Evolutionary conservation across 2,113 vertebrate species (phyloP), one percentile per base, ranked within the genome.

Genomic region (Columbina picui): DNA sequence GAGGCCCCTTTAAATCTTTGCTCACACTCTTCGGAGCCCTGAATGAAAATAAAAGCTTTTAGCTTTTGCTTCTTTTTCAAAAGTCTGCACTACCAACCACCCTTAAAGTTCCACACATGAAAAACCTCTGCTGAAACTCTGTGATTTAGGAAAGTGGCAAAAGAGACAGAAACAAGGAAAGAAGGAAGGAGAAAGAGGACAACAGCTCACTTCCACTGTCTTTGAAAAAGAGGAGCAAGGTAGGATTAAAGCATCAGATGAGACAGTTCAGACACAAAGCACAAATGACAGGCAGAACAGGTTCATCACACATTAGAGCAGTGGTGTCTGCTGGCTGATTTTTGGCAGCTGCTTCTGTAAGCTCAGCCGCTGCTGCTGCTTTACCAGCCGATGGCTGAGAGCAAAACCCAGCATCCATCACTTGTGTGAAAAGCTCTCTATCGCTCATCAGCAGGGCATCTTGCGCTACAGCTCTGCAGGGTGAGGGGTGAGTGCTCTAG

Each of bases 391-490:
- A n/a, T 10, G 55, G 7, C 41, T 84, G 63, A 80, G 64, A 57
- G 60, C 16, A 84, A 92, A 93, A 36, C 30, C 8, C 64, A 45
- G 29, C 50, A 61, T 32, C 63, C 7, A 0, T 56, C 70, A 60
- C 30, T 52, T 1, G 0, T 3, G 4, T 3, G 0, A 22, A 80
- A 68, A 85, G 19, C 2, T 4, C 43, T 50, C 8, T 18, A 0
- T 20, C 4, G 3, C 7, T 57, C 50, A 26, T 38, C 76, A 77
- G 21, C 30, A 57, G 11, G 3, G 1, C 4, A 85, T 8, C 26
- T 39, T 36, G 10, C 39, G 53, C 30, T 60, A 12, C 36, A 47
- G 39, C 39, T 69, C 73, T 38, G 61, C 41, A n/a, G 43, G 56
- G 9, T 38, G n/a, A 30, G 65, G 23, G 16, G 9, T 10, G 34